A percentile compares a stretch with the other conserved stretches of the same genome.
phyloP scores from a whole-genome alignment of 1,140 invertebrate genomes.

The Pararge aegeria region DNA sequence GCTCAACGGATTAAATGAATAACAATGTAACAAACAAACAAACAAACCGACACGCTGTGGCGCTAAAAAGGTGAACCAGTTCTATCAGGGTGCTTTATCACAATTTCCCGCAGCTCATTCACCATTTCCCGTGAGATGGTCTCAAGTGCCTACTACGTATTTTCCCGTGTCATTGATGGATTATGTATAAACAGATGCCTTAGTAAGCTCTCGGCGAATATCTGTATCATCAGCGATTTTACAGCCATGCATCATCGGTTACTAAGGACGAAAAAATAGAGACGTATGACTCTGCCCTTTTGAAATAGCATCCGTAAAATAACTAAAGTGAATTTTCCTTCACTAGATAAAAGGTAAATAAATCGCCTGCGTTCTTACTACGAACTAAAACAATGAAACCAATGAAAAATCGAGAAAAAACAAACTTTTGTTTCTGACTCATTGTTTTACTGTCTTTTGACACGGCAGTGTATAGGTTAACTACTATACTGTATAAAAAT shows the following conservation, averaged over 20 bases:
- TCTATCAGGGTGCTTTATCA: conserved; percentile 7
- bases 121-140: conserved; percentile 15
- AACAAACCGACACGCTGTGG: background rate
- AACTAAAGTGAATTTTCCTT: too few species aligned
- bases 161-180: conserved; percentile 30
- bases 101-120: conserved; percentile 14
- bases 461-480: too few species aligned
- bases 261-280: background rate
- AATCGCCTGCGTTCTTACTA: too few species aligned
- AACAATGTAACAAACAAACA: background rate
- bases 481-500: too few species aligned
- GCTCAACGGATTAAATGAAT: too few species aligned
- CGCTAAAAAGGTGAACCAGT: background rate
- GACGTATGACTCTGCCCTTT: background rate
- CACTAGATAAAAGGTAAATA: too few species aligned
- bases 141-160: conserved; percentile 14
- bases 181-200: conserved; percentile 20
- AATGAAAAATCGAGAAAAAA: too few species aligned
- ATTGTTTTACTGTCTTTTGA: too few species aligned
- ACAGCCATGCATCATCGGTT: conserved; percentile 17
- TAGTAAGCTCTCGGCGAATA: conserved; percentile 4
- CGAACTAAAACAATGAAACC: too few species aligned
- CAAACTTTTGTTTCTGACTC: too few species aligned
- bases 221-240: background rate
- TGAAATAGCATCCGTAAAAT: too few species aligned